Conservation (phyloP, 2,797 vertebrate species). For the Rhinichthys osculus region DNA sequence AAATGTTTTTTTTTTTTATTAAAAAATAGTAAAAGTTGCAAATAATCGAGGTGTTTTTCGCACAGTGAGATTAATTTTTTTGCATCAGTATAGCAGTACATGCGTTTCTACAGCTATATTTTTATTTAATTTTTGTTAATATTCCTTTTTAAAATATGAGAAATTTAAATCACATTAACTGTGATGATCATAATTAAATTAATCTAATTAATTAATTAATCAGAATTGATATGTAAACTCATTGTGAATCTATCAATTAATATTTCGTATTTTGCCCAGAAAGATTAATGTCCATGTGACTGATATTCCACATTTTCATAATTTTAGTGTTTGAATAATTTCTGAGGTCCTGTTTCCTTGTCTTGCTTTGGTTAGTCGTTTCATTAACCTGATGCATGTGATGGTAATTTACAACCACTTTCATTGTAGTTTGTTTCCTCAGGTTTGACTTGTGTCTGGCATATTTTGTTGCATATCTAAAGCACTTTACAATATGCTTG, state of each 20-base stretch:
- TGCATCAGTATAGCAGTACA: neutral
- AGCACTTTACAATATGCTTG: neutral
- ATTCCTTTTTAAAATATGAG: neutral
- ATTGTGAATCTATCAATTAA: neutral
- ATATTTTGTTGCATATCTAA: neutral
- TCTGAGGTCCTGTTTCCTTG: constrained; percentile 20
- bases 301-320: neutral
- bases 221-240: too few relatives aligned
- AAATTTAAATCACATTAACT: neutral
- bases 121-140: neutral
- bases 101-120: neutral
- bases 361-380: constrained; percentile 3
- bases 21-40: neutral
- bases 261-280: neutral
- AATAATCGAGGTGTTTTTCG: neutral
- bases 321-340: constrained; percentile 6
- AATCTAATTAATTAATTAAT: too few relatives aligned
- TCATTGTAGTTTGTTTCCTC: neutral
- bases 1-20: too few relatives aligned
- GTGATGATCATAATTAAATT: neutral
- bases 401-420: constrained; percentile 26
- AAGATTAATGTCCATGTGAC: too few relatives aligned
- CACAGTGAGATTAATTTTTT: neutral
- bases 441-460: neutral
- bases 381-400: neutral